Conservation (phyloP, 1,140 invertebrate genomes). For the Eumaeus atala region DNA sequence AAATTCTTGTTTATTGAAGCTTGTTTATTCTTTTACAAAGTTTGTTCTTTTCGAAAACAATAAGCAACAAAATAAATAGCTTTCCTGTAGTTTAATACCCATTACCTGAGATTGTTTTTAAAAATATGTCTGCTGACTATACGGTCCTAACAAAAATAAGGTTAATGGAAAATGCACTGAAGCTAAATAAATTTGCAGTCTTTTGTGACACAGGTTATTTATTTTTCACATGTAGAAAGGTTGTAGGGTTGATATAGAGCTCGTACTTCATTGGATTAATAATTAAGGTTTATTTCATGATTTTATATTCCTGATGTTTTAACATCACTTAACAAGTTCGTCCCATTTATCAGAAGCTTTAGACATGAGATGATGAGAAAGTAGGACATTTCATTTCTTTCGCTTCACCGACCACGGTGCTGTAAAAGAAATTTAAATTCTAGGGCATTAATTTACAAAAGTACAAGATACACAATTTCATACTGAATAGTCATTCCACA, state of each 20-base stretch:
- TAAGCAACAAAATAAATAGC: constrained; percentile 27
- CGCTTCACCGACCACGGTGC: too few species aligned
- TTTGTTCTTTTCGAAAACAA: constrained; percentile 23
- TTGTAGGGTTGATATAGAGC: not conserved
- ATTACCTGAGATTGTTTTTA: constrained; percentile 25
- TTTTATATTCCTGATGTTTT: too few species aligned
- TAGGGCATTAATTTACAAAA: too few species aligned
- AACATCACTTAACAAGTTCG: too few species aligned
- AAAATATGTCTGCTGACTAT: constrained; percentile 16
- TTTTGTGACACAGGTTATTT: constrained; percentile 3
- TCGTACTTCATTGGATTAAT: too few species aligned
- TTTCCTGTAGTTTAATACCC: constrained; percentile 20
- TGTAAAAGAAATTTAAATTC: too few species aligned
- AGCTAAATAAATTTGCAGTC: not conserved
- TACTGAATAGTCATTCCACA: too few species aligned
- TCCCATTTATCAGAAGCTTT: too few species aligned
- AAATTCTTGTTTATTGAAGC: constrained; percentile 19
- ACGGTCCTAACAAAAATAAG: not conserved
- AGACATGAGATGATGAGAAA: too few species aligned
- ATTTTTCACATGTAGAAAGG: constrained; percentile 8
- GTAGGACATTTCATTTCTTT: too few species aligned
- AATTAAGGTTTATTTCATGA: too few species aligned
- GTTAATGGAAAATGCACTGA: constrained; percentile 3
- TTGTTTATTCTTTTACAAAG: constrained; percentile 13
- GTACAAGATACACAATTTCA: too few species aligned